Base-by-base conservation (phyloP, 2,113 vertebrate species). In the Anseranas semipalmata region DNA sequence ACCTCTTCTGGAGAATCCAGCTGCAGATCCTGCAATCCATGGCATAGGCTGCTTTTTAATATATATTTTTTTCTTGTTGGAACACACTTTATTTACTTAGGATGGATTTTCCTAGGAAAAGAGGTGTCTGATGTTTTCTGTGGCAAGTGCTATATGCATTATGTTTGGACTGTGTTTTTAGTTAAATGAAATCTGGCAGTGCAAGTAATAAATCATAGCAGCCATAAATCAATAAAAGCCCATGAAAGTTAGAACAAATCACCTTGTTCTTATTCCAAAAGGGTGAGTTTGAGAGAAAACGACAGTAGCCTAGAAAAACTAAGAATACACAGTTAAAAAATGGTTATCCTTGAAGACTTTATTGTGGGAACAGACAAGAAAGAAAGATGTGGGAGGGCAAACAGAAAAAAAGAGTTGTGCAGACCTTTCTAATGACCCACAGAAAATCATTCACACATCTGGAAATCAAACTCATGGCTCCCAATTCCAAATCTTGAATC, bases 131-230 rank as follows among this genome's bases (percentile, higher is more conserved):
- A 93, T 89, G 48, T 73, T 85, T 91, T 82, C 50, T 85, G 45
- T 87, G 74, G 70, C 77, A 94, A 95, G 67, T 37, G n/a, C 22
- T 74, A 14, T 32, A 32, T 1, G 2, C 35, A 39, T 87, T 85
- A 37, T 79, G 58, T 60, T 95, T 95, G 85, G 89, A 70, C 55
- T 59, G 45, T 66, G 22, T 66, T 93, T 91, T 80, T 66, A 59
- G 62, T 85, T 85, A 94, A 95, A 95, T 80, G 33, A 89, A 90
- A 94, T 91, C 74, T 85, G 32, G 50, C 78, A 74, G 37, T 74
- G n/a, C 35, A 62, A 37, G 50, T 91, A 90, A 95, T 96, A 96
- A 95, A 96, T 95, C 93, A 85, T 66, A 87, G 78, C 41, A 72
- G 24, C 93, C 91, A 71, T 80, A 85, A 95, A 91, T 88, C 84